Conservation (phyloP, 2,113 vertebrate genomes). For the Bos indicus region DNA sequence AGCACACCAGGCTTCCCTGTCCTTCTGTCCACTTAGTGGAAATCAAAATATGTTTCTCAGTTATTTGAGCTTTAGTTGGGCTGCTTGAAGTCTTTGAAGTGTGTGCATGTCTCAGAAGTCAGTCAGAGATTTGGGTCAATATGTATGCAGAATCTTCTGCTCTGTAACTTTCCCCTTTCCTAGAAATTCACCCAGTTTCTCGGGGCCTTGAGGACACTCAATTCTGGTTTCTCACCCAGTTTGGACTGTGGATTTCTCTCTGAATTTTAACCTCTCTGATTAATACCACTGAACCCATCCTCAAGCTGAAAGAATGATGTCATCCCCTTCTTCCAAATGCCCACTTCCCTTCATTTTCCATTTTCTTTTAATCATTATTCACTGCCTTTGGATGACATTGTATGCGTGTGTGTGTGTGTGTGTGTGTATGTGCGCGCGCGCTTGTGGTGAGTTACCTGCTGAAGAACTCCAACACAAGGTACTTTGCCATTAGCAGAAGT, state of each 20-base stretch:
- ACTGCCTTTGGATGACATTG: background rate
- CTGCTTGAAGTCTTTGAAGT: background rate
- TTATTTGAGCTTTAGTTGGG: background rate
- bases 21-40: background rate
- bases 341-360: background rate
- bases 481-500: background rate
- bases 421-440: rapidly evolving
- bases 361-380: background rate
- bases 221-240: background rate
- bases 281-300: background rate
- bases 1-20: background rate
- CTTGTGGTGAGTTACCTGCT: background rate
- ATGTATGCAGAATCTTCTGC: rapidly evolving
- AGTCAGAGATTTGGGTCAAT: background rate
- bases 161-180: background rate
- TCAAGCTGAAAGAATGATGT: background rate
- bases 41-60: background rate
- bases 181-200: background rate
- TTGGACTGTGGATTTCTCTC: background rate
- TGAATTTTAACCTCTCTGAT: background rate
- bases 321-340: background rate
- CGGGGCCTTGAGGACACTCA: background rate
- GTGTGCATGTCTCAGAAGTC: background rate
- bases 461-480: background rate
- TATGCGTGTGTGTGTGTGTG: too few relatives aligned